Evolutionary conservation across 2,888 invertebrate genomes (phyloP), one percentile per base, ranked within the genome.

Genomic region (Xanthia togata): DNA sequence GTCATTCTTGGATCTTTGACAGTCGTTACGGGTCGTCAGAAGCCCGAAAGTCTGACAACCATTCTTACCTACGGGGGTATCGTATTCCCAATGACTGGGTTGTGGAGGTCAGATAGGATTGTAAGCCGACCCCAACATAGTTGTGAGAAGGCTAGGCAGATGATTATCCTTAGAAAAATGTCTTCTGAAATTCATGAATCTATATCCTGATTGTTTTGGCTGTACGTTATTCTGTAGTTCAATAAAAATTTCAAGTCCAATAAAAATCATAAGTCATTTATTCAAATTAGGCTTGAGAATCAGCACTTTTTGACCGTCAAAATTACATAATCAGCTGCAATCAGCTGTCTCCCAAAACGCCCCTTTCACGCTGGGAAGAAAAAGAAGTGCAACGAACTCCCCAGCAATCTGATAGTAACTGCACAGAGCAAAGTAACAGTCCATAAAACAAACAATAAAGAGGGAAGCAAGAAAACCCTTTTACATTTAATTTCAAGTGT

Each of bases 391-490:
- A 62, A 23, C 6, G 12, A 62, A 23, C 12, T 38, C 1, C 35
- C 31, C 31, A 62, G 31, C 12, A 14, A 38, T n/a, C 8, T 62
- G 20, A 20, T 64, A 44, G 26, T 26, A 11, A 26, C 11, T 12
- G 0, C 26, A 6, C 26, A 26, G 11, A 23, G 26, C 26, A 6
- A 0, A 38, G 12, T 62, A 38, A 69, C 6, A 65, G 2, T 11
- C 41, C 59, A 31, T 23, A 31, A 23, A 41, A 4, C 23, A 9
- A 50, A 0, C 12, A 14, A 23, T 62, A 41, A 23, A 26, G 38
- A 38, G 20, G 47, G 20, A 17, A 55, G 9, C 3, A 44, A 72
- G 38, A 9, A 73, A 57, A 65, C 47, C 65, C 50, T 81, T 81
- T 67, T 47, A 68, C 11, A 50, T 44, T 53, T 53, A 41, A 71